Percentiles rank a stretch among this genome's conserved stretches.
These are phyloP conservation scores for Drosophila arawakana DNA, from an alignment of 1,140 invertebrate species.

Conservation along the genomic window DNA sequence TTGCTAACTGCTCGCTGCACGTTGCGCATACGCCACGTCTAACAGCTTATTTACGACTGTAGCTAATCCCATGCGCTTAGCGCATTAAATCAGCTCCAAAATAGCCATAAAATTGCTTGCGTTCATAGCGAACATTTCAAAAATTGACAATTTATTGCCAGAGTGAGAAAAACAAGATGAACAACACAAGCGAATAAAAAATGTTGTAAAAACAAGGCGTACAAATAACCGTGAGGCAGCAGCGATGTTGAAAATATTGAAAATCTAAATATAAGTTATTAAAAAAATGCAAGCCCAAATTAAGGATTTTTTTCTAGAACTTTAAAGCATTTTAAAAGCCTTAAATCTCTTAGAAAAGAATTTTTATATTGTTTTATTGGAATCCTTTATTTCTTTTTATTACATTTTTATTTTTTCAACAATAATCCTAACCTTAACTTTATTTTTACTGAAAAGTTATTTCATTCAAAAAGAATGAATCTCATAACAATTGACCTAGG, in stretches of 20 bases:
- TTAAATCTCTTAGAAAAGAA: too few relatives aligned
- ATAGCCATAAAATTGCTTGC: constrained; percentile 73
- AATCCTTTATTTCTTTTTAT: too few relatives aligned
- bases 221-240: constrained; percentile 9
- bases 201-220: constrained; percentile 24
- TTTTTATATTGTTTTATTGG: too few relatives aligned
- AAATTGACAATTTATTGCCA: constrained; percentile 75
- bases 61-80: constrained; percentile 72
- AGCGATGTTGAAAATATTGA: background rate
- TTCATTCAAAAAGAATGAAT: too few relatives aligned
- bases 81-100: constrained; percentile 75
- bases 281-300: background rate
- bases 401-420: too few relatives aligned
- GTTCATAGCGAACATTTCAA: constrained; percentile 68
- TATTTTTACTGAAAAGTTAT: too few relatives aligned
- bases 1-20: constrained; percentile 19
- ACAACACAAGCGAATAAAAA: constrained; percentile 11
- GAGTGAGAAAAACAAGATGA: constrained; percentile 19
- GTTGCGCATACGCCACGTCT: constrained; percentile 52
- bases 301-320: too few relatives aligned
- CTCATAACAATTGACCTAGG: constrained; percentile 11
- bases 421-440: too few relatives aligned
- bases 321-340: too few relatives aligned
- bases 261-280: background rate
- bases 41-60: constrained; percentile 60